These are phyloP conservation scores for Propsilocerus akamusi DNA, from an alignment of 1,140 invertebrate species.

Conservation along the genomic window DNA sequence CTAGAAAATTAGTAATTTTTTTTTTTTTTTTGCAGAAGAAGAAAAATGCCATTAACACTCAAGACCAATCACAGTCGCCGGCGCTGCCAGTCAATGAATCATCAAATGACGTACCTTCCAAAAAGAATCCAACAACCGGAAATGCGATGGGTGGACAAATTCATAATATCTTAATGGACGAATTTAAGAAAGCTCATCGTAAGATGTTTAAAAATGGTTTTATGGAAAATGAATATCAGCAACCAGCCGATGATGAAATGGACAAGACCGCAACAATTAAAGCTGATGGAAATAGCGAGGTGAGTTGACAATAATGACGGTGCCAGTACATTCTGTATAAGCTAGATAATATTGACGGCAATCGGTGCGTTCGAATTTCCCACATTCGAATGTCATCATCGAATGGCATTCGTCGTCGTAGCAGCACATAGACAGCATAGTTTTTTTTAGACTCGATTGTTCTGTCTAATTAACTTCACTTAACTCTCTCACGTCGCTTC, in stretches of 20 bases:
- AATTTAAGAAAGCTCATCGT: constrained; percentile 66
- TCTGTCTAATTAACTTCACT: too few species aligned
- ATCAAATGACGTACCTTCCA: neutral
- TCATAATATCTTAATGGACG: constrained; percentile 62
- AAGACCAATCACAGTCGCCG: neutral
- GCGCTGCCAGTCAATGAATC: constrained; percentile 6
- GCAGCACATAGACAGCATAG: too few species aligned
- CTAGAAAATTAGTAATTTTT: too few species aligned
- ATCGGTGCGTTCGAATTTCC: too few species aligned
- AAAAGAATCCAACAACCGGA: constrained; percentile 9
- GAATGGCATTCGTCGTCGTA: too few species aligned
- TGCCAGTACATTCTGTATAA: too few species aligned
- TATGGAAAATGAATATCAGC: constrained; percentile 5
- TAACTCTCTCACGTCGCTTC: too few species aligned
- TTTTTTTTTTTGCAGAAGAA: constrained; percentile 5
- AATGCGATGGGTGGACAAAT: constrained; percentile 35
- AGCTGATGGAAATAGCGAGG: neutral
- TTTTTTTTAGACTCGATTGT: too few species aligned
- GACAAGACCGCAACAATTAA: neutral
- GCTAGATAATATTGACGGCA: too few species aligned
- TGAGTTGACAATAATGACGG: neutral
- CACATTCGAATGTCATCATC: too few species aligned
- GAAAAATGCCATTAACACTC: neutral
- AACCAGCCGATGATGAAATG: constrained; percentile 8
- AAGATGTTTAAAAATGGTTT: constrained; percentile 54